Conservation (phyloP, 2,797 vertebrate species). For the Rousettus madagascariensis region DNA sequence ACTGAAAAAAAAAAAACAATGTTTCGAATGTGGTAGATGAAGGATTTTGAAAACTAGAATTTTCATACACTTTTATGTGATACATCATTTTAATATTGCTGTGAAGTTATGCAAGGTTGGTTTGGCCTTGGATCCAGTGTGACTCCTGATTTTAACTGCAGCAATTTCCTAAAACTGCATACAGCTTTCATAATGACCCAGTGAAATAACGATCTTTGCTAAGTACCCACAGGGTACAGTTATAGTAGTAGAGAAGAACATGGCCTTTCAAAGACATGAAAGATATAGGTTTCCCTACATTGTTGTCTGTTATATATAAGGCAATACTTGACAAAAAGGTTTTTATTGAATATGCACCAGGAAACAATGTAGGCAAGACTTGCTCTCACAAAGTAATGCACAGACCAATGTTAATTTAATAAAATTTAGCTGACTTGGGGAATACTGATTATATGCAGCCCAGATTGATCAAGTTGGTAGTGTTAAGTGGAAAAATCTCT, state of each 20-base stretch:
- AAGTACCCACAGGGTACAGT: neutral
- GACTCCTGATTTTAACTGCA: neutral
- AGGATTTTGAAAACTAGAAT: neutral
- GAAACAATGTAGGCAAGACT: neutral
- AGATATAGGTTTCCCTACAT: neutral
- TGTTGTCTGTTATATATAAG: neutral
- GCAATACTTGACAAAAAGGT: neutral
- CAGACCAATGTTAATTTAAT: neutral
- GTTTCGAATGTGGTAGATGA: neutral
- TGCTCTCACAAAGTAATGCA: neutral
- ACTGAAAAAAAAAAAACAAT: neutral
- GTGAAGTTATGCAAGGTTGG: neutral
- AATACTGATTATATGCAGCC: neutral
- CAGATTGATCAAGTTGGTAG: neutral
- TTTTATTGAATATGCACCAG: neutral
- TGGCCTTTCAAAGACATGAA: neutral
- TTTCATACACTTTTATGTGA: neutral
- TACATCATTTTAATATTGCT: conserved; percentile 15
- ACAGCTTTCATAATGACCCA: neutral
- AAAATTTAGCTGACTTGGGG: neutral
- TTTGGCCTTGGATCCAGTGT: neutral
- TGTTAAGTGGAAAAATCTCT: neutral
- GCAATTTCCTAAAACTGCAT: neutral
- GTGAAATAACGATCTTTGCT: neutral
- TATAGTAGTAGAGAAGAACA: neutral